phyloP scores from a whole-genome alignment of 2,888 invertebrate genomes.

The Phaedon cochleariae region DNA sequence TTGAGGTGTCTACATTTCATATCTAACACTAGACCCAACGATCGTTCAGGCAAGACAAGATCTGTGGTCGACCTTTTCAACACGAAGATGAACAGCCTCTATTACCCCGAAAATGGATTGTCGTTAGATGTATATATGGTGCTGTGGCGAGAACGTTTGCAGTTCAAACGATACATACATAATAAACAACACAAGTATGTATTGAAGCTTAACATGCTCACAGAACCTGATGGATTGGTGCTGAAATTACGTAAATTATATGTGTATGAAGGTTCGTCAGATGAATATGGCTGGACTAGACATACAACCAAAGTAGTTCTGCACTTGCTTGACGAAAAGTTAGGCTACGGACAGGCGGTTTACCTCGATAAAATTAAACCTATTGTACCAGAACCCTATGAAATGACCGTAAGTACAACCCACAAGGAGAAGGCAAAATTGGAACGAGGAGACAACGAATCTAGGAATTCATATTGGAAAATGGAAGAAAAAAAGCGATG shows the following conservation, averaged over 20 bases:
- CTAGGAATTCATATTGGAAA: slow-evolving; percentile 18
- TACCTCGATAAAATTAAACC: slow-evolving; percentile 37
- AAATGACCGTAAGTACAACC: slow-evolving; percentile 27
- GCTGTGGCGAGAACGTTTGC: slow-evolving; percentile 47
- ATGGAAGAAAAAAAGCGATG: slow-evolving; percentile 10
- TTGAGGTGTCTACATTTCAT: slow-evolving; percentile 30
- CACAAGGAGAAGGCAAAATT: slow-evolving; percentile 21
- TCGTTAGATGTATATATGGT: slow-evolving; percentile 43
- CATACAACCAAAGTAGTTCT: slow-evolving; percentile 28
- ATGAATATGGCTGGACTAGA: slow-evolving; percentile 23
- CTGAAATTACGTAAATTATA: slow-evolving; percentile 27
- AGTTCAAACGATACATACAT: slow-evolving; percentile 52
- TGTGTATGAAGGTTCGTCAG: slow-evolving; percentile 24
- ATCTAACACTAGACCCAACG: slow-evolving; percentile 13
- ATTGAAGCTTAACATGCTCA: slow-evolving; percentile 34
- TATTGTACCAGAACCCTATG: slow-evolving; percentile 39
- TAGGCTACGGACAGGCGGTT: slow-evolving; percentile 23
- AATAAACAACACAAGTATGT: slow-evolving; percentile 55
- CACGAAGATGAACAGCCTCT: slow-evolving; percentile 30
- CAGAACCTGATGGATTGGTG: slow-evolving; percentile 35
- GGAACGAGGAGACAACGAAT: slow-evolving; percentile 13
- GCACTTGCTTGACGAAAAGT: slow-evolving; percentile 28
- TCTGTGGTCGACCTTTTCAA: slow-evolving; percentile 54
- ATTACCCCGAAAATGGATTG: slow-evolving; percentile 41
- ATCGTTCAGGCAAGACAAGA: slow-evolving; percentile 47